These are phyloP conservation scores for Blastomussa wellsi DNA, from an alignment of 92 coral and sea anemone species.

Conservation along the genomic window DNA sequence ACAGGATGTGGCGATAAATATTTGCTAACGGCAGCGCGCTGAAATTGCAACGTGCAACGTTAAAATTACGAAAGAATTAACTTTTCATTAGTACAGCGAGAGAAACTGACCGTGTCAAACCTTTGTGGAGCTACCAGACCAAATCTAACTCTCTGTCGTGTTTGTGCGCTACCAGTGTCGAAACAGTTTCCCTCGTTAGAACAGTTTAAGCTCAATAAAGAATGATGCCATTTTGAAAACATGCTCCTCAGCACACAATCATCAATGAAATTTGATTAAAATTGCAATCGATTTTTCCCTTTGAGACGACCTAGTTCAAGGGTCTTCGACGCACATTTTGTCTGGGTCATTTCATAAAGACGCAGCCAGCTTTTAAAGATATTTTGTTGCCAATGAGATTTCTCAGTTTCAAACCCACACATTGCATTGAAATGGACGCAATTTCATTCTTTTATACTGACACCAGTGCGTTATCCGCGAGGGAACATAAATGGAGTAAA, in stretches of 20 bases:
- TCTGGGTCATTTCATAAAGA: constrained; percentile 11
- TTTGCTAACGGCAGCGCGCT: not conserved
- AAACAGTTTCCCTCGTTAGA: not conserved
- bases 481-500: too few species aligned
- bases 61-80: too few species aligned
- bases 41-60: not conserved
- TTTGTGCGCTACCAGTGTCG: not conserved
- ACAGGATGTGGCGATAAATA: not conserved
- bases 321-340: not conserved
- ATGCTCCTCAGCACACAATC: not conserved
- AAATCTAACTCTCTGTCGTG: not conserved
- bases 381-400: not conserved
- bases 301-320: constrained; percentile 2
- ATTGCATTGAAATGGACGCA: not conserved
- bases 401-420: not conserved
- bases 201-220: not conserved
- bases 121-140: not conserved
- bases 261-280: not conserved
- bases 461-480: not conserved
- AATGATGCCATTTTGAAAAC: not conserved
- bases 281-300: not conserved
- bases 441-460: not conserved
- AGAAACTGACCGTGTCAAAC: not conserved
- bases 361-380: not conserved
- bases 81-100: too few species aligned